A percentile compares a stretch with the other conserved stretches of the same genome.
Conservation (phyloP, 2,888 invertebrate species). For the Branchellion lobata region DNA sequence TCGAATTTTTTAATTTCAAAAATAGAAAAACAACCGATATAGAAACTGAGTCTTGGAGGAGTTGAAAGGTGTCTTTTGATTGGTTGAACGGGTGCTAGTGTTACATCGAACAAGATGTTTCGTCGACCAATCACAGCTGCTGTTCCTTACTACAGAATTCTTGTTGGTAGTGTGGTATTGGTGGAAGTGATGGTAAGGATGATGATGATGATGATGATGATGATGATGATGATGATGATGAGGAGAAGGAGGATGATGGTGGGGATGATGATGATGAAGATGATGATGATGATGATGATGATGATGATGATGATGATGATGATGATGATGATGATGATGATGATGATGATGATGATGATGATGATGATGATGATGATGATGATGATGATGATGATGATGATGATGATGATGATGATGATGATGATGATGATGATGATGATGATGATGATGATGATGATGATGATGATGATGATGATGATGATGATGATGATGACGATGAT, state of each 20-base stretch:
- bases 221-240: neutral
- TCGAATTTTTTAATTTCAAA: too few relatives aligned
- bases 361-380: constrained; percentile 38
- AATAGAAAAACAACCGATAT: too few relatives aligned
- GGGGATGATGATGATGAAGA: neutral
- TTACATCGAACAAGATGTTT: too few relatives aligned
- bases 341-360: constrained; percentile 36
- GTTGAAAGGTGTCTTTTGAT: too few relatives aligned
- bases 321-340: constrained; percentile 41
- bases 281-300: constrained; percentile 41
- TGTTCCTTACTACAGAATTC: too few relatives aligned
- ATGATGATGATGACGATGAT: constrained; percentile 24
- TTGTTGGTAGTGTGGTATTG: too few relatives aligned
- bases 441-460: constrained; percentile 35
- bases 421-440: constrained; percentile 39
- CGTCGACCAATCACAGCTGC: too few relatives aligned
- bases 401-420: constrained; percentile 12
- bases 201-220: too few relatives aligned
- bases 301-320: constrained; percentile 34
- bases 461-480: constrained; percentile 45
- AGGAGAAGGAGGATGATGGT: neutral
- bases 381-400: constrained; percentile 44
- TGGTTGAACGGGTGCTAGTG: too few relatives aligned
- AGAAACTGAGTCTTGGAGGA: too few relatives aligned
- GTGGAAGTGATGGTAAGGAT: too few relatives aligned